phyloP scores from a whole-genome alignment of 2,888 invertebrate genomes.

The Steinernema hermaphroditum region DNA sequence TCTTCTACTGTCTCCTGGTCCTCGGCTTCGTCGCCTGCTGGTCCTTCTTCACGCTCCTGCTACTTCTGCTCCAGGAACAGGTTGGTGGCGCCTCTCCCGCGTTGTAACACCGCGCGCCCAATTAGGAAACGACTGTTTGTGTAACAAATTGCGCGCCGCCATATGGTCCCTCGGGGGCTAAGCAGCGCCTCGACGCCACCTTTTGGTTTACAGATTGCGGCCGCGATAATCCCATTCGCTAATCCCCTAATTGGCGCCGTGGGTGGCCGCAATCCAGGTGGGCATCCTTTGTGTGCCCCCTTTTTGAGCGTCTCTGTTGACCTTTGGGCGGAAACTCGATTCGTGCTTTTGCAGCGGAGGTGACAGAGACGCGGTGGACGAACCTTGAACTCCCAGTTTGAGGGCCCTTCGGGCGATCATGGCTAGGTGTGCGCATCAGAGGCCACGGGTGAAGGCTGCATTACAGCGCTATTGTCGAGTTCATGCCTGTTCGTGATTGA shows the following conservation, averaged over 20 bases:
- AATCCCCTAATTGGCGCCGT: slow-evolving; percentile 22
- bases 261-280: slow-evolving; percentile 19
- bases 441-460: too few relatives aligned
- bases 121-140: slow-evolving; percentile 29
- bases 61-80: slow-evolving; percentile 60
- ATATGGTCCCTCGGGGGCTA: neutral
- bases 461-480: too few relatives aligned
- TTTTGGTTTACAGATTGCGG: neutral
- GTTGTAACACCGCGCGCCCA: slow-evolving; percentile 25
- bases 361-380: too few relatives aligned
- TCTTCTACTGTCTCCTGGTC: slow-evolving; percentile 42
- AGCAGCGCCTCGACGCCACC: neutral
- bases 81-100: slow-evolving; percentile 40
- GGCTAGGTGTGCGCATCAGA: too few relatives aligned
- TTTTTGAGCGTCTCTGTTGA: neutral
- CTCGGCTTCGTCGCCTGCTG: slow-evolving; percentile 59
- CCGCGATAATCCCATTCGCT: neutral
- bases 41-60: slow-evolving; percentile 59
- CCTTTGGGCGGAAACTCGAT: too few relatives aligned
- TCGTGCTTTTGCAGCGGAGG: too few relatives aligned
- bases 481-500: too few relatives aligned
- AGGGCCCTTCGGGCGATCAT: too few relatives aligned
- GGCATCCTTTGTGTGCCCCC: neutral
- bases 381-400: too few relatives aligned
- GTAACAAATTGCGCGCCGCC: slow-evolving; percentile 23